Base-by-base conservation (phyloP, 2,888 invertebrate species). In the Teleiodes luculella region DNA sequence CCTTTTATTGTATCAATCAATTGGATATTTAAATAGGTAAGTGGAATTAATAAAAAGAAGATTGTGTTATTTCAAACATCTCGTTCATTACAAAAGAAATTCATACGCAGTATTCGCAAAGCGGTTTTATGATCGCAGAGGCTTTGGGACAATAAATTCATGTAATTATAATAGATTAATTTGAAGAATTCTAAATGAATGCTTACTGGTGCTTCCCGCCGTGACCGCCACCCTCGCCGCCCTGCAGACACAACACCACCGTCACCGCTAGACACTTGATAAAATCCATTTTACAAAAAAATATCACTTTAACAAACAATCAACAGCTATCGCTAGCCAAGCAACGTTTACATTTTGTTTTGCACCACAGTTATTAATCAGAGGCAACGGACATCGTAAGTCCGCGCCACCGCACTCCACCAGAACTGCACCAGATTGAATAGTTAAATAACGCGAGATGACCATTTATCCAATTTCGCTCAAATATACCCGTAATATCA, bases 401-500 rank as follows among this genome's bases (percentile, higher is more conserved):
- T 57, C 59, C 58, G 58, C 58, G 59, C 36, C 64, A 68, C 78
- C 74, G 75, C 77, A 70, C 81, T 76, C 65, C 68, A 74, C 76
- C 70, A 65, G 28, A 67, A 60, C 78, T 69, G 66, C 76, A 65
- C 73, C 64, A 70, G 78, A 82, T 88, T 86, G 89, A 86, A 77
- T 77, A 77, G 79, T 72, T 72, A 74, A 78, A 83, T 80, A 80
- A 80, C 67, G 75, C 74, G 82, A 83, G 81, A 81, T 85, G 82
- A 83, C 85, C 86, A 86, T 90, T 90, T 90, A 90, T 88, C 85
- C 79, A 86, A 87, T 89, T 90, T 87, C 89, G 81, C 86, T 87
- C 86, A 87, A 87, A 87, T 86, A 86, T 86, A 86, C 83, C 80
- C 72, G 86, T 83, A 83, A 85, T 86, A 78, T 85, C 75, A 76